Conservation (phyloP, 2,797 vertebrate species). For the Toxotes lorentzi region DNA sequence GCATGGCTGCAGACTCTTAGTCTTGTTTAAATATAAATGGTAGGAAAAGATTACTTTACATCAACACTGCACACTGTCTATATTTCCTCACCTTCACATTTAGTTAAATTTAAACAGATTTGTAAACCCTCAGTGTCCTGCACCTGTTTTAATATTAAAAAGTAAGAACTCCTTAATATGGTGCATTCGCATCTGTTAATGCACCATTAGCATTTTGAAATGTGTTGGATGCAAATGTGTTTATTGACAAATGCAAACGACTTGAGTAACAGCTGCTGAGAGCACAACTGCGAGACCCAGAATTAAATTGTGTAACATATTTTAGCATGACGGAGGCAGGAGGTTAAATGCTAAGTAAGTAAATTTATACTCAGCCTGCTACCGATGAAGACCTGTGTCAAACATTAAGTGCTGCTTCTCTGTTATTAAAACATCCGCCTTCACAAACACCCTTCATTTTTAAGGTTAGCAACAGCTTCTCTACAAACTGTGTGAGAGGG, state of each 20-base stretch:
- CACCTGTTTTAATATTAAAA: slow-evolving; percentile 1
- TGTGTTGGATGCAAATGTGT: slow-evolving; percentile 40
- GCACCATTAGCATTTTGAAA: slow-evolving; percentile 26
- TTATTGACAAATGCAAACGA: slow-evolving; percentile 47
- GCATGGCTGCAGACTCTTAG: background rate
- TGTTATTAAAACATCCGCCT: slow-evolving; percentile 46
- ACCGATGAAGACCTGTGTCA: slow-evolving; percentile 9
- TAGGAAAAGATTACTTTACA: background rate
- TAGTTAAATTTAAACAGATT: background rate
- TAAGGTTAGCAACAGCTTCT: slow-evolving; percentile 26
- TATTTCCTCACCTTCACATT: slow-evolving; percentile 5
- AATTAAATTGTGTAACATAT: slow-evolving; percentile 20
- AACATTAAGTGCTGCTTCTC: slow-evolving; percentile 11
- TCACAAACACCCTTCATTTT: slow-evolving; percentile 35
- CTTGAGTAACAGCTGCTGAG: slow-evolving; percentile 33
- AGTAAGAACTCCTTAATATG: background rate
- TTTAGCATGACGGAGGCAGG: slow-evolving; percentile 33
- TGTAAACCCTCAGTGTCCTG: background rate
- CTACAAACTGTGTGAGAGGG: slow-evolving; percentile 10
- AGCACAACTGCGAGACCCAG: slow-evolving; percentile 34
- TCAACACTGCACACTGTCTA: background rate
- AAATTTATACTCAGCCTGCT: slow-evolving; percentile 21
- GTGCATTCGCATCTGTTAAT: background rate
- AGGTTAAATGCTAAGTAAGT: slow-evolving; percentile 32
- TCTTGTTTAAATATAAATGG: background rate